A percentile compares a stretch with the other conserved stretches of the same genome.
Evolutionary conservation across 2,888 invertebrate species (phyloP).

Genomic region (Priocnemis perturbator): DNA sequence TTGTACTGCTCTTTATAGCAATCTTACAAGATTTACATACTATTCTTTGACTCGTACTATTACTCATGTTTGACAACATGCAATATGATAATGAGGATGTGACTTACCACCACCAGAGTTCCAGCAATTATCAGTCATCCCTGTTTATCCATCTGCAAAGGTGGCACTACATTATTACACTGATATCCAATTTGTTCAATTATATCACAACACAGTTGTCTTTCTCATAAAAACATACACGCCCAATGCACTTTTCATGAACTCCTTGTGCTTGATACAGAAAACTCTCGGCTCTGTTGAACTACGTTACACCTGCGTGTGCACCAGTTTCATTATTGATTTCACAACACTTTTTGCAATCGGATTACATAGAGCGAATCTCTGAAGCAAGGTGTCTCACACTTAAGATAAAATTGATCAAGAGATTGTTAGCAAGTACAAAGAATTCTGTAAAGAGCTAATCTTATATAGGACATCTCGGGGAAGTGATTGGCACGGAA

Average conservation of each 20-base stretch:
- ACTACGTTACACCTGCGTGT: conserved; percentile 38
- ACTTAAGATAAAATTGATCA: too few species aligned
- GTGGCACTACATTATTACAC: conserved; percentile 67
- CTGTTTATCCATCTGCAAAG: conserved; percentile 76
- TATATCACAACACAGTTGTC: conserved; percentile 63
- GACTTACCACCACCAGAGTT: conserved; percentile 85
- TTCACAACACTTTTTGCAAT: conserved; percentile 46
- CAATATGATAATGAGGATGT: neutral
- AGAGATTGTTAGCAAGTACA: too few species aligned
- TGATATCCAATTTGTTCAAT: conserved; percentile 54
- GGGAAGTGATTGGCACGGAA: too few species aligned
- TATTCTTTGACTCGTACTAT: too few species aligned
- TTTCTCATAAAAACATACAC: conserved; percentile 56
- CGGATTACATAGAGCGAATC: conserved; percentile 29
- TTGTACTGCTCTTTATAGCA: too few species aligned
- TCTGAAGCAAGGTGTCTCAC: neutral
- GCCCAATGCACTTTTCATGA: conserved; percentile 53
- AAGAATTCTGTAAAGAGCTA: too few species aligned
- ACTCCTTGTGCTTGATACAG: conserved; percentile 39
- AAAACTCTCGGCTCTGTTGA: conserved; percentile 38
- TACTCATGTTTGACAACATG: neutral
- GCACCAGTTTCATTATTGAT: conserved; percentile 46
- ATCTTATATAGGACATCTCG: too few species aligned
- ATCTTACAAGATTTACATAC: too few species aligned
- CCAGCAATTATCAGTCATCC: conserved; percentile 90